phyloP scores from a whole-genome alignment of 2,113 vertebrate genomes.

The Campylomormyrus numenius region DNA sequence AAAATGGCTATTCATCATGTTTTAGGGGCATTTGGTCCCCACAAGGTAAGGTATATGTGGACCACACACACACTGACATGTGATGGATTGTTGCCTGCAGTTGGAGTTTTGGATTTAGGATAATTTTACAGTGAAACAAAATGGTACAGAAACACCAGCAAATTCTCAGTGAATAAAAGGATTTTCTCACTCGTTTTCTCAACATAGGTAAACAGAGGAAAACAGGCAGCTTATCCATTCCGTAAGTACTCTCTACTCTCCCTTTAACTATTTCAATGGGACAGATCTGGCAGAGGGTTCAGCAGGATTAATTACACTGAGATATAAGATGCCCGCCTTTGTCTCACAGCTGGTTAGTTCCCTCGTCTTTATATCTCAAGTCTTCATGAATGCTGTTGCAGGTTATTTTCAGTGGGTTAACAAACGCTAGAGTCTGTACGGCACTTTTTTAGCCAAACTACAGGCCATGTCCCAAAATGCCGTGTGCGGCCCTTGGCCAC shows the following conservation, averaged over 20 bases:
- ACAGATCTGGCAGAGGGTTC: background rate
- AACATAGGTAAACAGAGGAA: background rate
- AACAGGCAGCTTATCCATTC: background rate
- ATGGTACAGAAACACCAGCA: background rate
- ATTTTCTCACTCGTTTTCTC: background rate
- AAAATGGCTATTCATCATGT: no score
- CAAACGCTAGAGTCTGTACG: background rate
- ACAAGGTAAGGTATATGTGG: no score
- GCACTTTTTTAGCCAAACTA: background rate
- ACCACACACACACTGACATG: background rate
- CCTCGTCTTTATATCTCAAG: background rate
- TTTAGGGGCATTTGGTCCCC: no score
- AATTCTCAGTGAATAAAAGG: background rate
- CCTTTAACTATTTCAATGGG: background rate
- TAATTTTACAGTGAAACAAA: background rate
- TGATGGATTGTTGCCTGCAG: background rate
- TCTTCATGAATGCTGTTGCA: background rate
- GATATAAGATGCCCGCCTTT: background rate
- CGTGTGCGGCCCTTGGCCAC: background rate
- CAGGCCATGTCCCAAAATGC: background rate
- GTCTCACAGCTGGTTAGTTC: background rate
- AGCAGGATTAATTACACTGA: background rate
- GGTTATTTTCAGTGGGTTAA: background rate
- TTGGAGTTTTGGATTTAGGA: background rate
- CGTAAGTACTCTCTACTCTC: background rate